Evolutionary conservation across 2,113 vertebrate genomes (phyloP), one percentile per base, ranked within the genome.

Genomic region (Chamaetylas fuelleborni): DNA sequence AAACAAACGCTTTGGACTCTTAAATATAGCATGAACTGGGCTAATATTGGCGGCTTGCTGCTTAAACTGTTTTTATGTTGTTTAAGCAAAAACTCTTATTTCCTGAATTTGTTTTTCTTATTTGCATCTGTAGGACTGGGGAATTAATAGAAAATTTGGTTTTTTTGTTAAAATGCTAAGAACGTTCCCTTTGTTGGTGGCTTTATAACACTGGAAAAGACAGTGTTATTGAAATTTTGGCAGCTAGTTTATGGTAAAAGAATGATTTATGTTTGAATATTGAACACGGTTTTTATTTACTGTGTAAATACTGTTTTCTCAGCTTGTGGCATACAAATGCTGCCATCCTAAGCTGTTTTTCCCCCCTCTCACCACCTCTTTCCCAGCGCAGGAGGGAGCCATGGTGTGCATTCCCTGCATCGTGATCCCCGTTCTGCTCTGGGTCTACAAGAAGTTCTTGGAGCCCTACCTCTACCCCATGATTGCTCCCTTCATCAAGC

Each of bases 341-440:
- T 31, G 3, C 70, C 7, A 29, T 26, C 34, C 13, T 45, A 6
- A 72, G 11, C 12, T 34, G 47, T 6, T 29, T 60, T 5, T 31
- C 5, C 2, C 3, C 3, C 10, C 19, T 14, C 11, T 66, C 38
- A 33, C 5, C 72, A 80, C 60, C 54, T 48, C 57, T n/a, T 40
- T 45, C 5, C 4, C 47, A 6, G 19, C 26, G 3, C 25, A 54
- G 48, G 74, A 82, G n/a, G 73, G 50, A 73, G 93, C 89, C 71
- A 99, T 99, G 99, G 99, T 99, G 95, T 99, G 99, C 98, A 99
- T 99, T 92, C 99, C 99, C 13, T 99, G 99, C 70, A 99, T 99
- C 17, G 99, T 99, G 95, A 99, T 99, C 96, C 99, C 99, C 0
- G 95, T 99, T 53, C 98, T 99, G 50, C 97, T 99, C 54, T 99